phyloP scores from a whole-genome alignment of 2,797 vertebrate species.

The Okamejei kenojei region DNA sequence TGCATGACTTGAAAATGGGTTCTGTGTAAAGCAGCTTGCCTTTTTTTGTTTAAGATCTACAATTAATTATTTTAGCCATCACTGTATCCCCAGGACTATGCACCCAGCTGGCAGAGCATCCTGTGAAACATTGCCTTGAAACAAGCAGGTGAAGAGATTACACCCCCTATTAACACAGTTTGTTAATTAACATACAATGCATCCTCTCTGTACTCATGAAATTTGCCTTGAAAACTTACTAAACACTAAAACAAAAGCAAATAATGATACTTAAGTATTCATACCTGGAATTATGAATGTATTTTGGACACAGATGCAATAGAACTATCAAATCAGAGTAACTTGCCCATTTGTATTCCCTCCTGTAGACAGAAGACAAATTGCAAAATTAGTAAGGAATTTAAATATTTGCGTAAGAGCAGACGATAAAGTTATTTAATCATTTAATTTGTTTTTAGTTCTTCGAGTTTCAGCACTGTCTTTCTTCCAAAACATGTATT shows the following conservation, averaged over 20 bases:
- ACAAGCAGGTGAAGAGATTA: not conserved
- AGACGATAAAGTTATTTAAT: not conserved
- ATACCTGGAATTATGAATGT: not conserved
- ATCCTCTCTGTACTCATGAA: no score
- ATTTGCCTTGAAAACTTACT: not conserved
- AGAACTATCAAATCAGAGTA: not conserved
- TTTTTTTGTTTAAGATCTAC: not conserved
- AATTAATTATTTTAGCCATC: not conserved
- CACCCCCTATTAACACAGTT: not conserved
- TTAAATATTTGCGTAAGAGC: not conserved
- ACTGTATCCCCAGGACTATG: not conserved
- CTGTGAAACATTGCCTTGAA: not conserved
- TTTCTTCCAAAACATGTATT: not conserved
- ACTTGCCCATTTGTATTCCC: not conserved
- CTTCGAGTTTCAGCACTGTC: not conserved
- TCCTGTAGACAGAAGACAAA: not conserved
- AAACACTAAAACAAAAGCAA: not conserved
- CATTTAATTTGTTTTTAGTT: not conserved
- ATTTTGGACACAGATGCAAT: not conserved
- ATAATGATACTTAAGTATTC: not conserved
- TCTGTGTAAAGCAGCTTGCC: not conserved
- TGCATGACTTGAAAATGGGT: not conserved
- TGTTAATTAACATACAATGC: not conserved
- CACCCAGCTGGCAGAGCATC: not conserved
- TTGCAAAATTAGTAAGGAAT: not conserved